Evolutionary conservation across 2,888 invertebrate genomes (phyloP).

Genomic region (Villa cingulata): DNA sequence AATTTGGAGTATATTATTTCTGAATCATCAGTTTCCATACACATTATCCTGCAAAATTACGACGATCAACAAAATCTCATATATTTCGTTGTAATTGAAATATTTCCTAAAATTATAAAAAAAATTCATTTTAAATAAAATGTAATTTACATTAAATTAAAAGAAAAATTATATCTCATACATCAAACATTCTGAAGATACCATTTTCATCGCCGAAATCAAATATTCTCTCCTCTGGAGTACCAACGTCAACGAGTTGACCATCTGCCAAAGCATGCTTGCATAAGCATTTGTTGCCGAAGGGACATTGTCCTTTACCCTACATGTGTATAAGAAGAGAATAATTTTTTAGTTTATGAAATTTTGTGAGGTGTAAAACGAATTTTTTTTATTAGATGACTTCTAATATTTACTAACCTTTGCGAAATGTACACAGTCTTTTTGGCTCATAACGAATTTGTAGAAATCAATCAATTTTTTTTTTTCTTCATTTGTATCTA

Average conservation of each 20-base stretch:
- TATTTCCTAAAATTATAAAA: constrained; percentile 12
- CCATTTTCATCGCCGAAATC: constrained; percentile 41
- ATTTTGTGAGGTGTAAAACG: too few relatives aligned
- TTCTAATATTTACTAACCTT: constrained; percentile 27
- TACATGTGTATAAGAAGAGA: constrained; percentile 6
- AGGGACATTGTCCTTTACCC: constrained; percentile 71
- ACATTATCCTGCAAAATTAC: constrained; percentile 31
- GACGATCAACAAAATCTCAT: constrained; percentile 56
- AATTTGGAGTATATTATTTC: too few relatives aligned
- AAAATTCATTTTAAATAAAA: not conserved
- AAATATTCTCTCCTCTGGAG: constrained; percentile 44
- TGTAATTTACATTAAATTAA: too few relatives aligned
- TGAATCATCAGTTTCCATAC: too few relatives aligned
- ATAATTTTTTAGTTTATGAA: too few relatives aligned
- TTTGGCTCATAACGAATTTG: constrained; percentile 56
- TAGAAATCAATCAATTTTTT: constrained; percentile 61
- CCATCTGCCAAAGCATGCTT: constrained; percentile 67
- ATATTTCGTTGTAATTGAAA: constrained; percentile 40
- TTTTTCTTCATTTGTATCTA: constrained; percentile 68
- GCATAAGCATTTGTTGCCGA: constrained; percentile 80
- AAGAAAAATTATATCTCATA: too few relatives aligned
- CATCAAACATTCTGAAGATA: constrained; percentile 32
- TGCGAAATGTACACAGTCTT: constrained; percentile 74
- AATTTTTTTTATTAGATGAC: not conserved
- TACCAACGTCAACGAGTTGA: constrained; percentile 52